Percentiles rank a stretch among this genome's conserved stretches.
phyloP scores from a whole-genome alignment of 2,797 vertebrate species.

The Cetoscarus ocellatus region DNA sequence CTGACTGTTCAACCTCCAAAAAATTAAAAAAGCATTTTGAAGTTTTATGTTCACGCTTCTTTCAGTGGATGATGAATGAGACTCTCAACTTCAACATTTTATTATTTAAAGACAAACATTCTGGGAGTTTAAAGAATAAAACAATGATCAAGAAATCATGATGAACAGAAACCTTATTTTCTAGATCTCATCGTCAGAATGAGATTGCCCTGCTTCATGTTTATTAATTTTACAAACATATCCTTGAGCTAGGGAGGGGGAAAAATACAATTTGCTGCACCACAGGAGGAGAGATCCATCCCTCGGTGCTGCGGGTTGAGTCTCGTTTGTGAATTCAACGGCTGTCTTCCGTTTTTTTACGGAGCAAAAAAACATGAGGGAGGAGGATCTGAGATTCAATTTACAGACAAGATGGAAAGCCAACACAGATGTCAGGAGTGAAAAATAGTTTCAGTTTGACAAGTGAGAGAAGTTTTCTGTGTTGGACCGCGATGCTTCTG shows the following conservation, averaged over 20 bases:
- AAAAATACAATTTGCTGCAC: conserved; percentile 72
- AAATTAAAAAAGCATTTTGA: too few species aligned
- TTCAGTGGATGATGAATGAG: not conserved
- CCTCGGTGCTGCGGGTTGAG: conserved; percentile 44
- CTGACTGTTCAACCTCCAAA: too few species aligned
- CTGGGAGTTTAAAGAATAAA: not conserved
- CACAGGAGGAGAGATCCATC: conserved; percentile 64
- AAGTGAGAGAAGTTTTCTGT: conserved; percentile 59
- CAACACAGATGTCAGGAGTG: conserved; percentile 77
- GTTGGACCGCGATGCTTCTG: conserved; percentile 34
- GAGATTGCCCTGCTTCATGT: conserved; percentile 58
- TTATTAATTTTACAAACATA: conserved; percentile 72
- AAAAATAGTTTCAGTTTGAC: conserved; percentile 72
- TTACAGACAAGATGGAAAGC: conserved; percentile 78
- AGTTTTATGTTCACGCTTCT: too few species aligned
- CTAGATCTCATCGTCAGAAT: conserved; percentile 35
- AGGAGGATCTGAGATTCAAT: conserved; percentile 77
- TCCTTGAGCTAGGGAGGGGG: conserved; percentile 39
- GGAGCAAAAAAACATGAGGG: conserved; percentile 41
- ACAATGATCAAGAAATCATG: conserved; percentile 36
- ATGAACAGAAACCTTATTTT: conserved; percentile 15
- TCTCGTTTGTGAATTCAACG: conserved; percentile 71
- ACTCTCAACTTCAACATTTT: not conserved
- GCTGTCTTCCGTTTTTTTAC: conserved; percentile 72
- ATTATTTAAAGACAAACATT: not conserved